Evolutionary conservation across 2,888 invertebrate genomes (phyloP).

Genomic region (Steromphala cineraria): DNA sequence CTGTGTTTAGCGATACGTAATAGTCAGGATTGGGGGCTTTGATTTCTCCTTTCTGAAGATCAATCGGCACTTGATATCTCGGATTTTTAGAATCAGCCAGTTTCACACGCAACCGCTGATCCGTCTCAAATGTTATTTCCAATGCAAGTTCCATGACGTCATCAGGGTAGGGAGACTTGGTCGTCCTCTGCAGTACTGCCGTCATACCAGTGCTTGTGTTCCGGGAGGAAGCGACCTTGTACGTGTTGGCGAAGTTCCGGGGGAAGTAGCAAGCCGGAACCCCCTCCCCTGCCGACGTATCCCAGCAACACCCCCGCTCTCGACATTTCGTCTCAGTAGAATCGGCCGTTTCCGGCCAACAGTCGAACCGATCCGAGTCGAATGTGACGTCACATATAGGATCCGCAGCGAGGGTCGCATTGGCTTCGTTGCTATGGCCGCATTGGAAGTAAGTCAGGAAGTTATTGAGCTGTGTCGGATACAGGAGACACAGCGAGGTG

Average conservation of each 20-base stretch:
- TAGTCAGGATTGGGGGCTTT: conserved; percentile 36
- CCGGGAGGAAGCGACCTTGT: background rate
- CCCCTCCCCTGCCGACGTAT: background rate
- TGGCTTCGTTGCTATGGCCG: background rate
- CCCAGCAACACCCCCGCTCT: conserved; percentile 37
- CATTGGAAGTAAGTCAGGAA: background rate
- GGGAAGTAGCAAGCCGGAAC: conserved; percentile 40
- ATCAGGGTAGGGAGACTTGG: background rate
- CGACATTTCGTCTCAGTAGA: conserved; percentile 27
- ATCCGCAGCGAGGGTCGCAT: background rate
- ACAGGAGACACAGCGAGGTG: background rate
- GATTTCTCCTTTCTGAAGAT: conserved; percentile 31
- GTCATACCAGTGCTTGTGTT: background rate
- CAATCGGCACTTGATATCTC: conserved; percentile 64
- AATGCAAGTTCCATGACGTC: background rate
- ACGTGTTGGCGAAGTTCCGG: background rate
- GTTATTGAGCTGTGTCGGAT: background rate
- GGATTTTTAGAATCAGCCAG: conserved; percentile 41
- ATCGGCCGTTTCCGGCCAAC: conserved; percentile 33
- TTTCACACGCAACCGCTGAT: background rate
- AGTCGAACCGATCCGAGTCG: conserved; percentile 35
- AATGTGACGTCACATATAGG: background rate
- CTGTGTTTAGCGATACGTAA: conserved; percentile 33
- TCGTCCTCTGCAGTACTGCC: background rate
- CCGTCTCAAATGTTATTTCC: background rate